phyloP scores from a whole-genome alignment of 2,888 invertebrate species.

The Sphaerophoria rueppellii region DNA sequence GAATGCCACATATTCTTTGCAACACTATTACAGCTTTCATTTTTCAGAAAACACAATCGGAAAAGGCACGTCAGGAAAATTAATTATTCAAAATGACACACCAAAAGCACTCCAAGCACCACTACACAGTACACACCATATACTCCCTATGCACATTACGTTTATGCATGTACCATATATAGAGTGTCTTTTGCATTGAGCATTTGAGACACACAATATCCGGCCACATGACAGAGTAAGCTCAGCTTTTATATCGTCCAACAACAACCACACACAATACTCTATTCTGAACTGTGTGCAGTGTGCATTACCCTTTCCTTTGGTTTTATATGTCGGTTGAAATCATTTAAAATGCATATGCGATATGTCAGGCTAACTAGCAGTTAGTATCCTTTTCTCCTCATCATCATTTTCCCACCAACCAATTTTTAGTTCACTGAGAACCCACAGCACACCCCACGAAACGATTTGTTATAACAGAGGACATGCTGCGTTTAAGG shows the following conservation, averaged over 20 bases:
- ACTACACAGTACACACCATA: background rate
- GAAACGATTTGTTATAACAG: slow-evolving; percentile 16
- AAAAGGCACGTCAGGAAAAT: slow-evolving; percentile 47
- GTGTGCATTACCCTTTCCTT: slow-evolving; percentile 37
- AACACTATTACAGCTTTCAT: slow-evolving; percentile 13
- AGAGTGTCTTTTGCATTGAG: slow-evolving; percentile 23
- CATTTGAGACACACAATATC: slow-evolving; percentile 30
- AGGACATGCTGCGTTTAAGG: slow-evolving; percentile 59
- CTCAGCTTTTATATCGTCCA: background rate
- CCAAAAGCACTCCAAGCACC: slow-evolving; percentile 25
- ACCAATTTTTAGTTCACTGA: no score
- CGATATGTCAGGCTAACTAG: slow-evolving; percentile 51
- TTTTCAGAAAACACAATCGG: slow-evolving; percentile 28
- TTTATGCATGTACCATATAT: no score
- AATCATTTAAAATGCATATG: slow-evolving; percentile 65
- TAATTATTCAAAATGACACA: slow-evolving; percentile 64
- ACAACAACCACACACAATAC: background rate
- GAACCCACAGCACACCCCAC: background rate
- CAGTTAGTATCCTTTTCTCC: slow-evolving; percentile 22
- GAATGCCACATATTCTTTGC: no score
- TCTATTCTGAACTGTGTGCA: slow-evolving; percentile 4
- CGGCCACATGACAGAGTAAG: slow-evolving; percentile 25
- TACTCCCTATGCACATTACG: no score
- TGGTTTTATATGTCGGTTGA: background rate
- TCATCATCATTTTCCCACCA: background rate